These are phyloP conservation scores for Neosilurus mollespiculum DNA, from an alignment of 2,797 vertebrate species.

Conservation along the genomic window DNA sequence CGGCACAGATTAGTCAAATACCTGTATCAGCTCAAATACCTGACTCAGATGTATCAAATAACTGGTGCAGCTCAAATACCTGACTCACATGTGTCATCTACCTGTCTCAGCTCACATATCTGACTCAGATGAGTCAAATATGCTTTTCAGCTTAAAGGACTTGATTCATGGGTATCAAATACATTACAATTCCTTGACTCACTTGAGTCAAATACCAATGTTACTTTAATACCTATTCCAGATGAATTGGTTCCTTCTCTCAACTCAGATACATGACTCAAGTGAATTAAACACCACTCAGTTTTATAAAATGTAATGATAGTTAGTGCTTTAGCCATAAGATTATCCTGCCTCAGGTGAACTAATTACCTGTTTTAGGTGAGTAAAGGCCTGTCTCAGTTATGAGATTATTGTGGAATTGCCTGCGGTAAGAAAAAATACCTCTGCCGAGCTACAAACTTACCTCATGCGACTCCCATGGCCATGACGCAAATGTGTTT, in stretches of 20 bases:
- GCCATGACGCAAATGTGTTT: background rate
- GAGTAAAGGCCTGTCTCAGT: background rate
- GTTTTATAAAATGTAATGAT: background rate
- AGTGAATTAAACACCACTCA: background rate
- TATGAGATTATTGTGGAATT: background rate
- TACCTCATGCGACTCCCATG: background rate
- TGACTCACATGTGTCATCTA: slow-evolving; percentile 13
- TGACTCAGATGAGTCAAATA: slow-evolving; percentile 16
- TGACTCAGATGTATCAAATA: slow-evolving; percentile 19
- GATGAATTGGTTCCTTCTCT: background rate
- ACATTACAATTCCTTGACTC: background rate
- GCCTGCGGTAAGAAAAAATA: background rate
- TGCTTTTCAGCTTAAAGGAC: background rate
- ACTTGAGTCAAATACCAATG: background rate
- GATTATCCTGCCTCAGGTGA: background rate
- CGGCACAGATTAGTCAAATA: slow-evolving; percentile 6
- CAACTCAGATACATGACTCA: background rate
- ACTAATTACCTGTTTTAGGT: background rate
- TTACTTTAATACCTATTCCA: background rate
- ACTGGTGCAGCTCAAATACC: background rate
- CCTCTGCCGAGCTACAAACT: background rate
- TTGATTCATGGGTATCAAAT: background rate
- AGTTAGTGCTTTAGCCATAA: background rate
- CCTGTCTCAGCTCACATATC: slow-evolving; percentile 36
- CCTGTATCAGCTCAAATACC: background rate